phyloP scores from a whole-genome alignment of 2,888 invertebrate genomes.

The Altica lythri region DNA sequence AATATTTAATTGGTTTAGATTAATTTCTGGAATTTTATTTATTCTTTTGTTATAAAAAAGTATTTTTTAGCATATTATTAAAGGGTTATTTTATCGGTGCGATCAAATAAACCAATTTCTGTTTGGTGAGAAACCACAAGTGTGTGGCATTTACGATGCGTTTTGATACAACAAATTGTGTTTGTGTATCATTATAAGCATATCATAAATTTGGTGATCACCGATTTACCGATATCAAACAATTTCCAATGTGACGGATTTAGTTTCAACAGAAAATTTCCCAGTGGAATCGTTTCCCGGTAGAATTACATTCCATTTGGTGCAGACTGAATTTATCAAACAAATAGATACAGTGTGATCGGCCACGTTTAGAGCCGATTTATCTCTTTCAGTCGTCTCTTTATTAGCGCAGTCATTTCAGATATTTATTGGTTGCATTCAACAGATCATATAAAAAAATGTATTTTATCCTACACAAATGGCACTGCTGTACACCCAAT shows the following conservation, averaged over 20 bases:
- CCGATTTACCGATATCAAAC: constrained; percentile 50
- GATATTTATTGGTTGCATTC: constrained; percentile 25
- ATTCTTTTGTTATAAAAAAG: background rate
- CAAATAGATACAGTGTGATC: constrained; percentile 44
- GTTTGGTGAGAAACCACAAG: constrained; percentile 44
- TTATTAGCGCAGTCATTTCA: constrained; percentile 33
- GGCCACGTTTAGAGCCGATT: constrained; percentile 48
- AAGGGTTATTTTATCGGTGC: constrained; percentile 21
- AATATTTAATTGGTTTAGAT: too few relatives aligned
- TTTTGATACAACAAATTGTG: constrained; percentile 42
- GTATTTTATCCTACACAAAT: constrained; percentile 21
- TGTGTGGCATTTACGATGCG: constrained; percentile 29
- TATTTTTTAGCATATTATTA: constrained; percentile 1
- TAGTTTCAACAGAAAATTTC: constrained; percentile 52
- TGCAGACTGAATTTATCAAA: constrained; percentile 47
- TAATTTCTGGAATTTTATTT: too few relatives aligned
- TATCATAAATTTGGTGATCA: constrained; percentile 51
- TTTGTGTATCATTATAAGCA: constrained; percentile 47
- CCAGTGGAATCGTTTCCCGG: constrained; percentile 51
- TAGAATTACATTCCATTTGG: constrained; percentile 52
- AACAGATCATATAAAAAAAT: constrained; percentile 24
- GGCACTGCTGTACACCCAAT: constrained; percentile 14
- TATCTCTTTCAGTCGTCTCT: constrained; percentile 48
- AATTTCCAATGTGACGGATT: constrained; percentile 52
- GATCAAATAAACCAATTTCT: constrained; percentile 26